Conservation (phyloP, 2,113 vertebrate genomes). For the Mungos mungo region DNA sequence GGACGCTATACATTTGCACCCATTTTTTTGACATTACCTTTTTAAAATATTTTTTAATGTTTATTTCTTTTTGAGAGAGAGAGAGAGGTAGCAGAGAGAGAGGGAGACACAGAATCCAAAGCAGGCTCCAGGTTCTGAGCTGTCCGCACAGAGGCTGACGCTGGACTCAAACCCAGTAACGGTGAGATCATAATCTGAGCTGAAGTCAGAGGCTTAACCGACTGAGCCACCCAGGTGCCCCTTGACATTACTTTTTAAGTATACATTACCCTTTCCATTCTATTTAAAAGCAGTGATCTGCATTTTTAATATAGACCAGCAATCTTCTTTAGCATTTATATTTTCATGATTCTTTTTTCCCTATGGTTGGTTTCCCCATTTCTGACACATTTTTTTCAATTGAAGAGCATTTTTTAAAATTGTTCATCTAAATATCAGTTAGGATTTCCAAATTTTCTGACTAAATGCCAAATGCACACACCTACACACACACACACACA, state of each 20-base stretch:
- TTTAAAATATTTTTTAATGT: not conserved
- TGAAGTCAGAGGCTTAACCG: accelerated
- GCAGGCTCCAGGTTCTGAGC: too few species aligned
- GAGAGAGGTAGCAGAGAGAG: too few species aligned
- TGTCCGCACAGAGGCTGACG: too few species aligned
- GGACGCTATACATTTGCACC: not conserved
- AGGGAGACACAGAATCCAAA: too few species aligned
- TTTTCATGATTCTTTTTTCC: slow-evolving; percentile 27
- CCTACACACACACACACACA: not conserved
- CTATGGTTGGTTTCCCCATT: not conserved
- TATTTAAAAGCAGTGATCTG: slow-evolving; percentile 37
- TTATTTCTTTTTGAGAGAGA: too few species aligned
- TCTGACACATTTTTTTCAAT: not conserved
- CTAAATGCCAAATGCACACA: not conserved
- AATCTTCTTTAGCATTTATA: not conserved
- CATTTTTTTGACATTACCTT: not conserved
- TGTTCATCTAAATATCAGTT: not conserved
- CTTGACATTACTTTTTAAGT: slow-evolving; percentile 12
- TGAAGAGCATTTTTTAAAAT: not conserved
- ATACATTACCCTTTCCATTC: slow-evolving; percentile 17
- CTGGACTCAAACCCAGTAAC: too few species aligned
- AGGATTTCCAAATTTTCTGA: slow-evolving; percentile 35
- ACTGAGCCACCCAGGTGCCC: too few species aligned
- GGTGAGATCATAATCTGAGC: too few species aligned
- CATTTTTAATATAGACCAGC: slow-evolving; percentile 1